Percentiles rank a stretch among this genome's conserved stretches.
phyloP scores from a whole-genome alignment of 2,113 vertebrate species.

The Sclerurus mexicanus region DNA sequence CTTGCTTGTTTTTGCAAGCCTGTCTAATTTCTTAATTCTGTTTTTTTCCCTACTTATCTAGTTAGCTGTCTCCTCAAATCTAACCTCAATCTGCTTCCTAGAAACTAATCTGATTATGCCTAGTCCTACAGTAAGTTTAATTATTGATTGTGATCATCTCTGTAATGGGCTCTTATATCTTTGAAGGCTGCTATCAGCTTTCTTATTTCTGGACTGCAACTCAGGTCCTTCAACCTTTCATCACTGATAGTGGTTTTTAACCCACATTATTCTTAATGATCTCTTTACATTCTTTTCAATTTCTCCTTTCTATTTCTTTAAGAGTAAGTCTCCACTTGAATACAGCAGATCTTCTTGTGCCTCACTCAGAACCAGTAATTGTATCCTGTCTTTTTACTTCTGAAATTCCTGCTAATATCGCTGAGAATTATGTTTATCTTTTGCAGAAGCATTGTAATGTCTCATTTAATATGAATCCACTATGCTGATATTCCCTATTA shows the following conservation, averaged over 20 bases:
- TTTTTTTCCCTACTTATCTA: not conserved
- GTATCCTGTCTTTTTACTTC: not conserved
- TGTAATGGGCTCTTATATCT: not conserved
- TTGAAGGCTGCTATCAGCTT: not conserved
- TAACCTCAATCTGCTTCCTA: not conserved
- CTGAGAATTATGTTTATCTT: not conserved
- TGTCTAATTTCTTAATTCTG: not conserved
- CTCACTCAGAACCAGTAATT: not conserved
- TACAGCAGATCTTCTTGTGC: not conserved
- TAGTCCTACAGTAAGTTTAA: not conserved
- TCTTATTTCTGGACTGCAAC: not conserved
- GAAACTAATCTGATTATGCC: not conserved
- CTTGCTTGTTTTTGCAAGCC: not conserved
- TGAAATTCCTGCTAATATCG: not conserved
- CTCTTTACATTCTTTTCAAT: not conserved
- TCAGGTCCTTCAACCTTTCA: not conserved
- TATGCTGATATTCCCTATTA: not conserved
- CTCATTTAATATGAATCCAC: not conserved
- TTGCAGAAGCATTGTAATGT: not conserved
- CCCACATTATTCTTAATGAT: not conserved
- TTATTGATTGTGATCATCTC: not conserved
- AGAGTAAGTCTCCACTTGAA: rapidly evolving
- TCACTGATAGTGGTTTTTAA: not conserved
- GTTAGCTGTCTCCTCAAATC: not conserved
- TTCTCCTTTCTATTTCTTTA: not conserved